A percentile compares a stretch with the other conserved stretches of the same genome.
Evolutionary conservation across 2,113 vertebrate genomes (phyloP).

Genomic region (Leptocoma aspasia): DNA sequence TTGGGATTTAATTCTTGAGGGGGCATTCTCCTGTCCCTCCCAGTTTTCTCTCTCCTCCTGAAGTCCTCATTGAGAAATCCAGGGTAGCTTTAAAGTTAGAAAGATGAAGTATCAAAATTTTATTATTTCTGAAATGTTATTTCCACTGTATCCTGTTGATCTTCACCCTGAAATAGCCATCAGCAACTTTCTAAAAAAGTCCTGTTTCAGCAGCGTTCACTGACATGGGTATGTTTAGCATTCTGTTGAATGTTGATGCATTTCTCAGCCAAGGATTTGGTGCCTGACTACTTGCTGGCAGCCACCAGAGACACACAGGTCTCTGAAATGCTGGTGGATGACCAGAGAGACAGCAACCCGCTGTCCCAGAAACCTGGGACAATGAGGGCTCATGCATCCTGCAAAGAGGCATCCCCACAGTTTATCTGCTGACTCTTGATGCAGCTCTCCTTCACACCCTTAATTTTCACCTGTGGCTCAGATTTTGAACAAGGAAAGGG

Average conservation of each 20-base stretch:
- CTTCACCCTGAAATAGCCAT: not conserved
- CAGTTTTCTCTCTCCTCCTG: not conserved
- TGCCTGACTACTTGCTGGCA: not conserved
- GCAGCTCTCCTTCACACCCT: not conserved
- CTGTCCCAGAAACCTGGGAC: not conserved
- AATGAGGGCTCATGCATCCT: not conserved
- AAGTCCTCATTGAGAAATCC: not conserved
- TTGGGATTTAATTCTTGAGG: constrained; percentile 50
- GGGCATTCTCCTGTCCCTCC: not conserved
- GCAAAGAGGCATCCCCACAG: not conserved
- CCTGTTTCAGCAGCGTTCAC: not conserved
- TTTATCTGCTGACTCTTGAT: not conserved
- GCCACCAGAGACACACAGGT: not conserved
- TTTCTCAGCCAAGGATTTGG: not conserved
- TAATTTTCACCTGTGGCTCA: not conserved
- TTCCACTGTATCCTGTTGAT: not conserved
- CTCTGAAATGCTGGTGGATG: not conserved
- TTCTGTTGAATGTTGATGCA: not conserved
- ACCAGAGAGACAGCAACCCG: not conserved
- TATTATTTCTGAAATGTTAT: not conserved
- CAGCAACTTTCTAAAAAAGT: not conserved
- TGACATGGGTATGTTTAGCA: not conserved
- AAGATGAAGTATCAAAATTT: not conserved
- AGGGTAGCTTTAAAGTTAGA: not conserved
- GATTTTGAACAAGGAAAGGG: not conserved